Evolutionary conservation across 1,140 invertebrate genomes (phyloP).

Genomic region (Drosophila ficusphila): DNA sequence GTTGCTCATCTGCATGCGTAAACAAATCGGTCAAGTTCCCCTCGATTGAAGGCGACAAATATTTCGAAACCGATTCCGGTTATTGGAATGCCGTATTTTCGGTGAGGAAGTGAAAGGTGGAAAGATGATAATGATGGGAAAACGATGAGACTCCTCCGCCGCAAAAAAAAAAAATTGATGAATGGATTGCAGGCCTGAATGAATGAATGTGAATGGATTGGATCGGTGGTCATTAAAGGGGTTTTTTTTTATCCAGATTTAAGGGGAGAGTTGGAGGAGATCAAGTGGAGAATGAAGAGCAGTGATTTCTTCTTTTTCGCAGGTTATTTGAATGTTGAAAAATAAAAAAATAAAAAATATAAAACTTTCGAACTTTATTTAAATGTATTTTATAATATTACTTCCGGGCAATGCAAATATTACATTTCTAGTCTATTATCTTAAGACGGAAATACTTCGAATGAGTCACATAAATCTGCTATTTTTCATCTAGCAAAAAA

Average conservation of each 20-base stretch:
- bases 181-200: neutral
- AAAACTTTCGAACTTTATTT: too few species aligned
- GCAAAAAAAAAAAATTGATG: neutral
- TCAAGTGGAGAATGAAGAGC: neutral
- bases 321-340: constrained; percentile 6
- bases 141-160: neutral
- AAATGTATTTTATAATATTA: too few species aligned
- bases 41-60: constrained; percentile 34
- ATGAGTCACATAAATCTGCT: too few species aligned
- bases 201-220: constrained; percentile 3
- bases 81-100: constrained; percentile 3
- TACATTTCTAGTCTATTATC: too few species aligned
- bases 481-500: too few species aligned
- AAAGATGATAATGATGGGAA: constrained; percentile 2
- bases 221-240: neutral
- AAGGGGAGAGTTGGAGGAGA: neutral
- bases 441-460: too few species aligned
- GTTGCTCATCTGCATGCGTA: constrained; percentile 33
- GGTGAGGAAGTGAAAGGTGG: constrained; percentile 31
- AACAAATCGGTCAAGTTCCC: constrained; percentile 49
- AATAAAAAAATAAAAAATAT: too few species aligned
- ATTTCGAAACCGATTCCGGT: constrained; percentile 23
- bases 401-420: too few species aligned
- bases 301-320: constrained; percentile 8
- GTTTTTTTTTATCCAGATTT: neutral